A percentile compares a stretch with the other conserved stretches of the same genome.
Conservation (phyloP, 2,113 vertebrate species). For the Mus pahari region DNA sequence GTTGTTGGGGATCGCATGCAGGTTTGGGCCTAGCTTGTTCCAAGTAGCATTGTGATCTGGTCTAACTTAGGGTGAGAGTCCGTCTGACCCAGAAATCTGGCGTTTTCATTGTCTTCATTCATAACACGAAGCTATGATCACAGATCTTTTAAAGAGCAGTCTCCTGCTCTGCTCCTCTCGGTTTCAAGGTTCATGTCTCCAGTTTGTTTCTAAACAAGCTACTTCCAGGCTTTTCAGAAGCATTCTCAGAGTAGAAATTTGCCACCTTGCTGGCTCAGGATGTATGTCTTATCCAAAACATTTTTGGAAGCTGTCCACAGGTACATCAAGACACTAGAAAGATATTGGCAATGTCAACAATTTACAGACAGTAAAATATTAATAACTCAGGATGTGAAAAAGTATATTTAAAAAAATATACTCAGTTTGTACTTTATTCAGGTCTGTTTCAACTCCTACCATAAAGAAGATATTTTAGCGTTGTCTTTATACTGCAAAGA, state of each 20-base stretch:
- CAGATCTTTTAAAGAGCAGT: neutral
- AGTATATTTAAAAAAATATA: neutral
- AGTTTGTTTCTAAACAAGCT: neutral
- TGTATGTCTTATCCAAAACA: neutral
- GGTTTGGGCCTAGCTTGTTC: neutral
- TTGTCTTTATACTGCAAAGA: neutral
- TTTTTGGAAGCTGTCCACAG: neutral
- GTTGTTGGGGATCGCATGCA: neutral
- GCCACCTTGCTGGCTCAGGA: neutral
- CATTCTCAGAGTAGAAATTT: neutral
- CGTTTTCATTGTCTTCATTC: neutral
- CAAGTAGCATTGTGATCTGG: neutral
- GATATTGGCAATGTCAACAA: neutral
- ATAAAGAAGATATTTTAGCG: slow-evolving; percentile 5
- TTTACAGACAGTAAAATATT: neutral
- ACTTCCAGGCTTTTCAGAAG: neutral
- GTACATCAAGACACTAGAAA: neutral
- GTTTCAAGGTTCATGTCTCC: neutral
- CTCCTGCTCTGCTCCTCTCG: neutral
- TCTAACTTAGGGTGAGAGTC: neutral
- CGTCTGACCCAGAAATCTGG: neutral
- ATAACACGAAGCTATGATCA: neutral
- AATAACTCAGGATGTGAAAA: neutral
- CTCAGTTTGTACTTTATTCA: neutral
- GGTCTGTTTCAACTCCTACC: neutral